Conservation (phyloP, 2,113 vertebrate genomes). For the Proterorhinus semilunaris region DNA sequence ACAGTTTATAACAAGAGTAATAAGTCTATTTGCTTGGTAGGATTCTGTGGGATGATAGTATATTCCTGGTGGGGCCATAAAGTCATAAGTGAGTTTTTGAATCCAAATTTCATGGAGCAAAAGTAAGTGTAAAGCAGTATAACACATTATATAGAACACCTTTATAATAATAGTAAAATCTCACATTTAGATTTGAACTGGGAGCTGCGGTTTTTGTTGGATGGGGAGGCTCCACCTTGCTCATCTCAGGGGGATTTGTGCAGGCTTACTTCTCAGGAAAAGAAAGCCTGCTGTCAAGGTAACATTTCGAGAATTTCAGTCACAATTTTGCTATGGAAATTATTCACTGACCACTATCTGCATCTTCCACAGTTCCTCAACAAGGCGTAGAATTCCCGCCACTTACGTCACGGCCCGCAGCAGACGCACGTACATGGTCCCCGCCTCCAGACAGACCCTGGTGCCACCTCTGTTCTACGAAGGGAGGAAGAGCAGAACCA, state of each 20-base stretch:
- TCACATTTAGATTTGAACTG: conserved; percentile 81
- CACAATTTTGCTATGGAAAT: background rate
- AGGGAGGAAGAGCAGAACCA: conserved; percentile 34
- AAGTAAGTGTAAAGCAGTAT: conserved; percentile 81
- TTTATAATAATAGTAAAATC: background rate
- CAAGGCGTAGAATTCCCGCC: conserved; percentile 19
- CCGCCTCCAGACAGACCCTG: conserved; percentile 48
- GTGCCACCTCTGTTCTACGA: conserved; percentile 54
- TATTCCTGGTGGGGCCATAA: conserved; percentile 91
- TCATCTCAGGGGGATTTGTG: conserved; percentile 84
- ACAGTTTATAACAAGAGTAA: background rate
- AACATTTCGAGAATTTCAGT: background rate
- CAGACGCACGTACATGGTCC: conserved; percentile 61
- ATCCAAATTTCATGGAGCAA: conserved; percentile 83
- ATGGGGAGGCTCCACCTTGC: conserved; percentile 90
- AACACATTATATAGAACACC: background rate
- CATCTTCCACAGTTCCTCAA: conserved; percentile 33
- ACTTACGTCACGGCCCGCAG: conserved; percentile 45
- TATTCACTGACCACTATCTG: background rate
- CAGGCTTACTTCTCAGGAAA: conserved; percentile 80
- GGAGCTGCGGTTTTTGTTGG: conserved; percentile 92
- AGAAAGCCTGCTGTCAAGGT: conserved; percentile 67
- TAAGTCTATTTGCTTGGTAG: conserved; percentile 61
- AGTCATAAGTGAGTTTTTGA: conserved; percentile 86
- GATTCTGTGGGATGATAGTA: conserved; percentile 87